Conservation (phyloP, 2,113 vertebrate species). For the Sander vitreus region DNA sequence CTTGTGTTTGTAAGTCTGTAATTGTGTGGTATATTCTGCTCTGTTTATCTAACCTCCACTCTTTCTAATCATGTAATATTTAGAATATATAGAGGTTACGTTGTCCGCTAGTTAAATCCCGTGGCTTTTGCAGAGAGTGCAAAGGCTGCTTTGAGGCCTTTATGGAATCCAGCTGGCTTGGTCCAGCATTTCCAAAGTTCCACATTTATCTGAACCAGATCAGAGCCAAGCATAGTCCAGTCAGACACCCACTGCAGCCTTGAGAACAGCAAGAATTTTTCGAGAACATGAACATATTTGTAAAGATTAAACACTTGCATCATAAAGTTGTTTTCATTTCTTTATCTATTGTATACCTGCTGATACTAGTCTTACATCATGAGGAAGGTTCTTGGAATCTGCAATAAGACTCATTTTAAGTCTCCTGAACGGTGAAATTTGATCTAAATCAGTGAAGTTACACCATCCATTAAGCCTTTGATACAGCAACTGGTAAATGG, state of each 20-base stretch:
- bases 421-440: conserved; percentile 52
- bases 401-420: conserved; percentile 35
- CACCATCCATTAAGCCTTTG: conserved; percentile 56
- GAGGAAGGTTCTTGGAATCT: conserved; percentile 6
- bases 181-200: conserved; percentile 64
- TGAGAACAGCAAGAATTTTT: conserved; percentile 18
- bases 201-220: conserved; percentile 68
- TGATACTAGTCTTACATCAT: conserved; percentile 19
- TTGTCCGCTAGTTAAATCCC: conserved; percentile 71
- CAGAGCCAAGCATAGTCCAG: conserved; percentile 52
- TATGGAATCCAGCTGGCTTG: conserved; percentile 79
- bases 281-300: conserved; percentile 45
- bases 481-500: conserved; percentile 61
- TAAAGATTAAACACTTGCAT: conserved; percentile 31
- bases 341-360: conserved; percentile 14
- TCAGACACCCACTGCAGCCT: conserved; percentile 38
- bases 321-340: conserved; percentile 37
- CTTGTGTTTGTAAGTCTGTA: conserved; percentile 74
- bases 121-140: conserved; percentile 69
- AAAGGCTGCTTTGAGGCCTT: conserved; percentile 72
- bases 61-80: conserved; percentile 82
- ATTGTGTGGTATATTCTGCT: conserved; percentile 77
- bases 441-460: conserved; percentile 64
- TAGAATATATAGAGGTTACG: conserved; percentile 73
- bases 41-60: conserved; percentile 70